These are phyloP conservation scores for Jordanella pulchra DNA, from an alignment of 2,797 vertebrate species.

Conservation along the genomic window DNA sequence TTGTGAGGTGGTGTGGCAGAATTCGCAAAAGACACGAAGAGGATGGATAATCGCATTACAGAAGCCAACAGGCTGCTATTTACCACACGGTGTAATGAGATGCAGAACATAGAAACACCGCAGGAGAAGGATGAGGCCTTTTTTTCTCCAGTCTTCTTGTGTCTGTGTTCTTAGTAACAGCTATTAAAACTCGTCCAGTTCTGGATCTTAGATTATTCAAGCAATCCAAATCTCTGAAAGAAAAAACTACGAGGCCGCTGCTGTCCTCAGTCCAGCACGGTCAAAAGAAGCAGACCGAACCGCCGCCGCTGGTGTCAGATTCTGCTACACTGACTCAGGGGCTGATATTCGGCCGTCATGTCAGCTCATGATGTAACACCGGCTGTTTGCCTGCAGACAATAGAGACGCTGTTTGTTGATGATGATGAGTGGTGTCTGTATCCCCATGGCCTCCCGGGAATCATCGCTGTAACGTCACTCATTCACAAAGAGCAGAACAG, in stretches of 20 bases:
- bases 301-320: slow-evolving; percentile 27
- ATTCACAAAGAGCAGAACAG: neutral
- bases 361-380: slow-evolving; percentile 31
- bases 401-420: slow-evolving; percentile 30
- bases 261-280: neutral
- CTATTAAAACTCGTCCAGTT: slow-evolving; percentile 15
- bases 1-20: slow-evolving; percentile 31
- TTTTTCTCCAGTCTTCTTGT: slow-evolving; percentile 8
- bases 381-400: slow-evolving; percentile 25
- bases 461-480: slow-evolving; percentile 4
- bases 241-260: neutral
- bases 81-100: slow-evolving; percentile 35
- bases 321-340: slow-evolving; percentile 36
- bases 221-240: slow-evolving; percentile 5
- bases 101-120: slow-evolving; percentile 14
- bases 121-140: slow-evolving; percentile 12
- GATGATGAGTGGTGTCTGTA: slow-evolving; percentile 26
- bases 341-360: slow-evolving; percentile 24
- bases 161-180: slow-evolving; percentile 15
- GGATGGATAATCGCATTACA: slow-evolving; percentile 57
- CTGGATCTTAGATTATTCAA: neutral
- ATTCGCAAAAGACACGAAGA: slow-evolving; percentile 39
- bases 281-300: neutral
- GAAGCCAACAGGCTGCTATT: slow-evolving; percentile 31
- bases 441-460: slow-evolving; percentile 4